Conservation (phyloP, 2,113 vertebrate species). For the Actenoides lindsayi region DNA sequence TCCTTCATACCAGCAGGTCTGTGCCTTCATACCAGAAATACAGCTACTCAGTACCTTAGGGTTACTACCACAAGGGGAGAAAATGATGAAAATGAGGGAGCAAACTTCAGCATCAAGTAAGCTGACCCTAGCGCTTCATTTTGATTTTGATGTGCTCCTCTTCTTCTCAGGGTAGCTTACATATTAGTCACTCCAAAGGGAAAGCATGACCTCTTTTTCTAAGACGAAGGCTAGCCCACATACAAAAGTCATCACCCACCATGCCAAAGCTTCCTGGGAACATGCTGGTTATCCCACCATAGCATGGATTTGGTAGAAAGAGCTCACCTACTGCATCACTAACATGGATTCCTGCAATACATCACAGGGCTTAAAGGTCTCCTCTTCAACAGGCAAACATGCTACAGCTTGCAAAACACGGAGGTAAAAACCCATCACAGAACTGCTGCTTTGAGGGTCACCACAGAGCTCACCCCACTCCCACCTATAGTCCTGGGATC, state of each 20-base stretch:
- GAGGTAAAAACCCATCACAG: background rate
- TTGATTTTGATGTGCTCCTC: background rate
- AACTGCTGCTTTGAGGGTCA: background rate
- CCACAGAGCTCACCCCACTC: background rate
- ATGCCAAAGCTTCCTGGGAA: background rate
- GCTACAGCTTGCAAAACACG: background rate
- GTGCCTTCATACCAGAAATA: background rate
- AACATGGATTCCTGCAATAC: background rate
- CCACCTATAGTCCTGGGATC: background rate
- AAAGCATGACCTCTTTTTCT: background rate
- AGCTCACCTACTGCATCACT: background rate
- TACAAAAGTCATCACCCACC: background rate
- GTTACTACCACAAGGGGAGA: background rate
- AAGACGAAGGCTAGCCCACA: background rate
- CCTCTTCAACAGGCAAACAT: background rate
- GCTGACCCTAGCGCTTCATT: background rate
- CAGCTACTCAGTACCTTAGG: background rate
- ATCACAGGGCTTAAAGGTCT: background rate
- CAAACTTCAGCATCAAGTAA: background rate
- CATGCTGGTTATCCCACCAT: background rate
- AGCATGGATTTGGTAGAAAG: background rate
- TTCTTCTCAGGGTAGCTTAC: background rate
- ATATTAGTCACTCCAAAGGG: background rate
- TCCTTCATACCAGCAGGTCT: background rate
- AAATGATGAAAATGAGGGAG: background rate